phyloP scores from a whole-genome alignment of 2,113 vertebrate species.

The Picathartes gymnocephalus region DNA sequence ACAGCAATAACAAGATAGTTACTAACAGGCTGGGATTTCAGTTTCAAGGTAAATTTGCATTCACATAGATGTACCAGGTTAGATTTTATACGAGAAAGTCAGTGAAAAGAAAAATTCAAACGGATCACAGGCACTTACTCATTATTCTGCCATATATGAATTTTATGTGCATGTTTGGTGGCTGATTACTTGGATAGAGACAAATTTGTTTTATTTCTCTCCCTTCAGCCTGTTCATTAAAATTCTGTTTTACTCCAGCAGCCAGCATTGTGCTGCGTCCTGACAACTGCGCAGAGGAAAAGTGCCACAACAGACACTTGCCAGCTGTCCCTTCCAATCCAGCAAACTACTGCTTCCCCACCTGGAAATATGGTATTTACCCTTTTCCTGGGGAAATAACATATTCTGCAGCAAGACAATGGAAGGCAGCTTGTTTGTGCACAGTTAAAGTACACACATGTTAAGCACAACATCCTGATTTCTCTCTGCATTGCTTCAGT shows the following conservation, averaged over 20 bases:
- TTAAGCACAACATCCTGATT: not conserved
- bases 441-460: not conserved
- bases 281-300: not conserved
- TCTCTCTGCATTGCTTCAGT: not conserved
- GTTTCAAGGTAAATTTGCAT: constrained; percentile 8
- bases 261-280: constrained; percentile 10
- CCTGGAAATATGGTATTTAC: not conserved
- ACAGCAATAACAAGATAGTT: not conserved
- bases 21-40: not conserved
- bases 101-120: constrained; percentile 3
- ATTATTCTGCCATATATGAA: not conserved
- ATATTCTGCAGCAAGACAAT: not conserved
- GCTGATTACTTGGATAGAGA: constrained; percentile 5
- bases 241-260: constrained; percentile 48
- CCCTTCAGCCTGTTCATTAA: constrained; percentile 46
- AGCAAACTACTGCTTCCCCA: constrained; percentile 2
- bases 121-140: not conserved
- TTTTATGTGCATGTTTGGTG: constrained; percentile 20
- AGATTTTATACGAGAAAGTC: not conserved
- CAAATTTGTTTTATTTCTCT: constrained; percentile 45
- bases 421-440: not conserved
- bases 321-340: constrained; percentile 36
- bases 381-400: constrained; percentile 22
- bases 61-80: not conserved
- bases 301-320: constrained; percentile 13